phyloP scores from a whole-genome alignment of 2,888 invertebrate species.

The Stomorhina lunata region DNA sequence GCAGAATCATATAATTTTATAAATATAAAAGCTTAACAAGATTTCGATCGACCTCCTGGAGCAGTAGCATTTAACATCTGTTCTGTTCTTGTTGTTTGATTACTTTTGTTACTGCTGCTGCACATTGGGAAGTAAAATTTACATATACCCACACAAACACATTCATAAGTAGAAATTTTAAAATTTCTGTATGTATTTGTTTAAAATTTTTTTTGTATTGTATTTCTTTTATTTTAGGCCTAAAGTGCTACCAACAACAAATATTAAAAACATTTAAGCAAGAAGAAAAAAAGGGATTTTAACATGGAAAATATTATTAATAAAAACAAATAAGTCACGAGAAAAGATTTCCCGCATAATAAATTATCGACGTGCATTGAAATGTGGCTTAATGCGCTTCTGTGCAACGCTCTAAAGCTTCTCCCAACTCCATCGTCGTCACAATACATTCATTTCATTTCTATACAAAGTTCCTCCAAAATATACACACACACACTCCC shows the following conservation, averaged over 20 bases:
- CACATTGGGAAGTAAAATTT: no score
- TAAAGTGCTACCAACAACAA: conserved; percentile 18
- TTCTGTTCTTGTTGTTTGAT: conserved; percentile 68
- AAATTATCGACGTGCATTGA: conserved; percentile 75
- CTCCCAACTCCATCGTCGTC: conserved; percentile 23
- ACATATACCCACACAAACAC: no score
- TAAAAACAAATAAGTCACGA: conserved; percentile 77
- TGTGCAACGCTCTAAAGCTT: conserved; percentile 68
- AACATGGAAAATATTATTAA: conserved; percentile 51
- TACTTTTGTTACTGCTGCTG: conserved; percentile 3
- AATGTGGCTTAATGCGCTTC: conserved; percentile 71
- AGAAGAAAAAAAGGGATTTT: conserved; percentile 4
- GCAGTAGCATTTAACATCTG: conserved; percentile 70
- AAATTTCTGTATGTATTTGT: not conserved
- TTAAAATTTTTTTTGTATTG: conserved; percentile 3
- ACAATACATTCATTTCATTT: conserved; percentile 44
- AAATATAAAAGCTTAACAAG: conserved; percentile 51
- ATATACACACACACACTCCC: no score
- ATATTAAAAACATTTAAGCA: conserved; percentile 11
- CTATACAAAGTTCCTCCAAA: conserved; percentile 31
- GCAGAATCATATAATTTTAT: not conserved
- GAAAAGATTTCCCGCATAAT: conserved; percentile 78
- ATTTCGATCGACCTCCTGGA: conserved; percentile 65
- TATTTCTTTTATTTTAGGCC: not conserved
- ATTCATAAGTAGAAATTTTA: not conserved